Conservation (phyloP, 2,888 invertebrate genomes). For the Alloscopus bannaensis region DNA sequence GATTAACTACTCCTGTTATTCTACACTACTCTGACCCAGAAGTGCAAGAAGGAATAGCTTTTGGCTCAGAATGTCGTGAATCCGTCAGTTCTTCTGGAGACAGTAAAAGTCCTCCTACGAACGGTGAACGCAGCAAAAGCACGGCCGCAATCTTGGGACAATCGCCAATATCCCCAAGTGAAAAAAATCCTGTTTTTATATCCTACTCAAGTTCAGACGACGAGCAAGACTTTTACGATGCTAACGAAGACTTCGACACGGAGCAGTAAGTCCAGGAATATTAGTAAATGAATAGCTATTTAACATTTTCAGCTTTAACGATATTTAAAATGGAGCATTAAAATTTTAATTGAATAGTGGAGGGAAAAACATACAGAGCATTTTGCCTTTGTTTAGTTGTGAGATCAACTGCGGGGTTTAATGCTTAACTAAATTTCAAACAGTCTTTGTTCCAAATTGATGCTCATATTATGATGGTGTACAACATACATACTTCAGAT, state of each 20-base stretch:
- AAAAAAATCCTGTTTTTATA: conserved; percentile 76
- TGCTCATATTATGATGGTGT: too few species aligned
- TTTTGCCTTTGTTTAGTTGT: too few species aligned
- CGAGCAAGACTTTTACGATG: conserved; percentile 93
- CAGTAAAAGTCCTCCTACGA: conserved; percentile 36
- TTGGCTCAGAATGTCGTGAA: conserved; percentile 71
- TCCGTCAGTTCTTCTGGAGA: conserved; percentile 56
- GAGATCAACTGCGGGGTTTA: too few species aligned
- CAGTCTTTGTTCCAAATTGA: too few species aligned
- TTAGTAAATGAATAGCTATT: too few species aligned
- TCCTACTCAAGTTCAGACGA: conserved; percentile 98
- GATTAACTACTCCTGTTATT: conserved; percentile 68
- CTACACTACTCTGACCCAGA: conserved; percentile 73
- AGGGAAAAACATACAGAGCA: too few species aligned
- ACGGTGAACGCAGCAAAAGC: conserved; percentile 21
- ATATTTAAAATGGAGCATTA: too few species aligned
- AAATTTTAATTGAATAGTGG: too few species aligned
- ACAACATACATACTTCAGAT: too few species aligned
- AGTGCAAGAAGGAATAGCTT: conserved; percentile 69
- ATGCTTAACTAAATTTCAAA: too few species aligned
- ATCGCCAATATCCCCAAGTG: conserved; percentile 71
- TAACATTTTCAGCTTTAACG: too few species aligned
- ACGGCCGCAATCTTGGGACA: conserved; percentile 56
- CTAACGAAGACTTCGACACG: conserved; percentile 81
- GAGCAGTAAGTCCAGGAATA: conserved; percentile 58